Evolutionary conservation across 2,113 vertebrate genomes (phyloP), one percentile per base, ranked within the genome.

Genomic region (Menidia beryllina): DNA sequence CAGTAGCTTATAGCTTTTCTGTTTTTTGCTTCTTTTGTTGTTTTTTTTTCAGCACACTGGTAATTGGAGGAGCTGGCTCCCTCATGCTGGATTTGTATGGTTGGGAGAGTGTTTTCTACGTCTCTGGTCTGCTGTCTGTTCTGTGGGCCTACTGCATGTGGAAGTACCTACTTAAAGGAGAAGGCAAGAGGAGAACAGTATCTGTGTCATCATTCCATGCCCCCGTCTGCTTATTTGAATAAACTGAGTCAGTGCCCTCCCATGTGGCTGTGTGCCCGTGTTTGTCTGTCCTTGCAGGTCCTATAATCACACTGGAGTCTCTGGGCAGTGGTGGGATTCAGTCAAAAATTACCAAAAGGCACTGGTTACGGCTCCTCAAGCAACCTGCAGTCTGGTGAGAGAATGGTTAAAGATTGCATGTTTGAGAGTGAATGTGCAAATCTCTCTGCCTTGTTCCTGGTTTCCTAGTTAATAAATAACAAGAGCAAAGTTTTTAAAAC

Each of bases 61-160:
- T 99, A 90, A 96, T 96, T 0, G 97, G 98, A 0, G 96, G 93
- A 0, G 89, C 92, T 3, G 96, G 98, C 27, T 99, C 97, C 17
- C 90, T 98, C 55, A 95, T 99, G 84, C 88, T 98, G 84, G 97
- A 99, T 6, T 83, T 94, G 82, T 96, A 94, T 0, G 95, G 96
- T 77, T 99, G 97, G 98, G 95, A 97, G 70, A 96, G 95, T 0
- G 95, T 99, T 65, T 98, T 99, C 90, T 98, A 97, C 47, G 91
- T 96, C 78, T 94, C 96, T 0, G 98, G 97, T 0, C 82, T 96
- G 17, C 94, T 98, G 50, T 95, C 96, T 0, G 78, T 98, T 68
- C 87, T 96, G 25, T 99, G 98, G 97, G 95, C 93, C 24, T 96
- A 95, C 79, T 97, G 93, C 59, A 94, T 98, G 94, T 95, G 94